phyloP scores from a whole-genome alignment of 2,113 vertebrate species.

The Equus quagga region DNA sequence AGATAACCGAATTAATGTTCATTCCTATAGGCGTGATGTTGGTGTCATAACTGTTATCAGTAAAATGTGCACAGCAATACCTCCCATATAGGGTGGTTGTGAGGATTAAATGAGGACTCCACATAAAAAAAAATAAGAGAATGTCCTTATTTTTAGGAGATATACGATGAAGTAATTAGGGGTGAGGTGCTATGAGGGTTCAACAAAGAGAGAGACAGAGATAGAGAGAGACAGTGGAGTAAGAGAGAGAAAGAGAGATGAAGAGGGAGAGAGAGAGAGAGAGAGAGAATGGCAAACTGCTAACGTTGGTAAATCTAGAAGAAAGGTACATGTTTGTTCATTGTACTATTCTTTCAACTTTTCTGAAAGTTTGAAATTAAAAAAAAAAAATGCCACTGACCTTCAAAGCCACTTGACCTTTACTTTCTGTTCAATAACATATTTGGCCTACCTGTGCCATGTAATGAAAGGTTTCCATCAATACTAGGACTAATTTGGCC shows the following conservation, averaged over 20 bases:
- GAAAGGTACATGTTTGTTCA: background rate
- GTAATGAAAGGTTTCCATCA: background rate
- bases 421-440: background rate
- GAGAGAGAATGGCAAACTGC: background rate
- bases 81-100: fast-evolving
- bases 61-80: background rate
- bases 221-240: fast-evolving
- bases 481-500: background rate
- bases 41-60: background rate
- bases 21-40: background rate
- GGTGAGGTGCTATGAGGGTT: background rate
- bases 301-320: background rate
- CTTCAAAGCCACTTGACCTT: slow-evolving; percentile 9
- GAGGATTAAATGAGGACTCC: background rate
- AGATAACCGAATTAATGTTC: background rate
- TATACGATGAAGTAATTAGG: background rate
- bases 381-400: background rate
- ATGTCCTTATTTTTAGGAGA: background rate
- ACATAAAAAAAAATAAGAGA: background rate
- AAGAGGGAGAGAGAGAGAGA: background rate
- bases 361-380: background rate
- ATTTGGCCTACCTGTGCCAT: too few species aligned
- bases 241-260: background rate
- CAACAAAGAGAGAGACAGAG: background rate
- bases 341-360: background rate